Base-by-base conservation (phyloP, 2,113 vertebrate species). In the Oncorhynchus tshawytscha region DNA sequence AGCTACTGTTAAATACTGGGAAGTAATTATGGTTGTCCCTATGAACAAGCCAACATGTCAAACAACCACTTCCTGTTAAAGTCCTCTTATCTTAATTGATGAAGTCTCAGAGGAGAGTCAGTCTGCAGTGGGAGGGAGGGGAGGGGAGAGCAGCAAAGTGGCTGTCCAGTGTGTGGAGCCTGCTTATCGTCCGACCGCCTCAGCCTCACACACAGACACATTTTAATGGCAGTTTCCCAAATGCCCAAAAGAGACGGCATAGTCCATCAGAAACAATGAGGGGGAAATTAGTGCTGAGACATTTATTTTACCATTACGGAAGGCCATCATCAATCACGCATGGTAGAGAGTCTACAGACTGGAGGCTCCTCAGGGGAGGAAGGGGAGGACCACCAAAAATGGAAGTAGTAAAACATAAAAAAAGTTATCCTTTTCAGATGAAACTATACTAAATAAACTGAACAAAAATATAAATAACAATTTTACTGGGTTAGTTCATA, bases 61-160 rank as follows among this genome's bases (percentile, higher is more conserved):
- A 92, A 94, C 92, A 93, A 90, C 88, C 88, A 83, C 86, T 91
- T 92, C 91, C 91, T 92, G 91, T 77, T 91, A 91, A 92, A 84
- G 77, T 88, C 88, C 90, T 85, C 90, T 93, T 92, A 91, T 91
- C 90, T 92, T 92, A 93, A 93, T 93, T 93, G 92, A 89, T 62
- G 79, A 77, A 1, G 82, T 91, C 92, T 91, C 91, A 65, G 84
- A 75, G 90, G 89, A 92, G 86, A 82, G 82, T 89, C 88, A 9
- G 68, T 64, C 39, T 13, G 68, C 34, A 20, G 20, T 48, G 68
- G 67, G 18, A 11, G 7, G 13, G 31, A 20, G 18, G 67, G 31
- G 15, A 12, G 5, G 67, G 31, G 29, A 2, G 67, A 3, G 13
- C 31, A 27, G 29, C n/a, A 49, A 85, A 71, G 62, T 76, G 87